A percentile compares a stretch with the other conserved stretches of the same genome.
Conservation (phyloP, 2,113 vertebrate genomes). For the Lampris incognitus region DNA sequence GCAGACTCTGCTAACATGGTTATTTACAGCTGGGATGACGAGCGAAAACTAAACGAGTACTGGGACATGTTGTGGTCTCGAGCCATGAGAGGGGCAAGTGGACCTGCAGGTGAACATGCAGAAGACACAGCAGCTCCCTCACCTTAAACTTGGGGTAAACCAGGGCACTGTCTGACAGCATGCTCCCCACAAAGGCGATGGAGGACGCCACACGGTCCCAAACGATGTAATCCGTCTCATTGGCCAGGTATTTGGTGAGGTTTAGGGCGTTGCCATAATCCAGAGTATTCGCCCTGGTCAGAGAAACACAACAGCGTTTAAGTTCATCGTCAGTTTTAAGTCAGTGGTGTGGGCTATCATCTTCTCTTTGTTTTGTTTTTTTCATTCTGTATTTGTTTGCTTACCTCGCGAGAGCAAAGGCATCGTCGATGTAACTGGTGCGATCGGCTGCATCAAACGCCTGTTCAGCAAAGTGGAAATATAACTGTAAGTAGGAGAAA, state of each 20-base stretch:
- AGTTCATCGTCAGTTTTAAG: neutral
- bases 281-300: conserved; percentile 85
- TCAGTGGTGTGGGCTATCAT: neutral
- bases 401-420: conserved; percentile 90
- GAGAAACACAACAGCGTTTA: conserved; percentile 30
- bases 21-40: no score
- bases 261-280: conserved; percentile 85
- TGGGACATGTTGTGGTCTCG: no score
- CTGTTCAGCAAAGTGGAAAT: conserved; percentile 63
- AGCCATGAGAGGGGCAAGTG: no score
- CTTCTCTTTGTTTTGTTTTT: neutral
- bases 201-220: conserved; percentile 87
- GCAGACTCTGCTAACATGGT: no score
- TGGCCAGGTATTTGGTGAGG: conserved; percentile 86
- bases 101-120: no score
- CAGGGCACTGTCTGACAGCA: conserved; percentile 84
- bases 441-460: conserved; percentile 81
- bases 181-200: conserved; percentile 86
- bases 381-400: neutral
- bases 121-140: neutral
- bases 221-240: conserved; percentile 86
- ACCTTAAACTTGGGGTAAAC: conserved; percentile 90
- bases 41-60: no score
- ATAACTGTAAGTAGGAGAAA: no score
- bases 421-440: conserved; percentile 84